phyloP scores from a whole-genome alignment of 2,888 invertebrate species.

The Rhimphoctona megacephalus region DNA sequence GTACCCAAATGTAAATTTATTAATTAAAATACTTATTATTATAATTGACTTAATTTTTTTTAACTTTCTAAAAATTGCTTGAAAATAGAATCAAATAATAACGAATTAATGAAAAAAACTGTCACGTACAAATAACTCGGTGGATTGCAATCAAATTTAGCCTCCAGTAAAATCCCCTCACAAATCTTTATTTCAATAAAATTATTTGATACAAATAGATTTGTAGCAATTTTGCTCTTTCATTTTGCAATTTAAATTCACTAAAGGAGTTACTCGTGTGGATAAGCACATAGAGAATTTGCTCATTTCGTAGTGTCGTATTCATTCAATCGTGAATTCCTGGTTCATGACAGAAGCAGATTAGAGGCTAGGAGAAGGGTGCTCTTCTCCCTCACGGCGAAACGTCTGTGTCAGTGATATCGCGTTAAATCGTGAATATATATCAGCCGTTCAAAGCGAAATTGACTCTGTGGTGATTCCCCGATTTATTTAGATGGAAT shows the following conservation, averaged over 20 bases:
- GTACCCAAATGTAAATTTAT: too few species aligned
- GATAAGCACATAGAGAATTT: slow-evolving; percentile 5
- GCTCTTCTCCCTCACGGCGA: slow-evolving; percentile 27
- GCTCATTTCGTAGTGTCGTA: slow-evolving; percentile 33
- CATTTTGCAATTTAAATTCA: neutral
- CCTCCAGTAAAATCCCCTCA: neutral
- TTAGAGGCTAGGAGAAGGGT: neutral
- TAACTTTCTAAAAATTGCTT: too few species aligned
- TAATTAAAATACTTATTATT: too few species aligned
- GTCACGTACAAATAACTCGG: too few species aligned
- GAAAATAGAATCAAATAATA: too few species aligned
- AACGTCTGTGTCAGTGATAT: slow-evolving; percentile 39
- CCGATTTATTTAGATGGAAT: neutral
- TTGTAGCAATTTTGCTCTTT: neutral
- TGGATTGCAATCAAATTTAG: neutral
- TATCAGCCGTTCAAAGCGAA: slow-evolving; percentile 22
- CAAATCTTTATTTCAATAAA: too few species aligned
- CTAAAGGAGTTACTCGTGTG: neutral
- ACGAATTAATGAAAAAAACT: too few species aligned
- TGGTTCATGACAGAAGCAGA: slow-evolving; percentile 29
- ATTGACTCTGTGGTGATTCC: slow-evolving; percentile 4
- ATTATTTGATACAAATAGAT: neutral
- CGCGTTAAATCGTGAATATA: slow-evolving; percentile 23
- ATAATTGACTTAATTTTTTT: too few species aligned
- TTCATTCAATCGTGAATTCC: slow-evolving; percentile 38